Evolutionary conservation across 1,140 invertebrate species (phyloP).

Genomic region (Maniola jurtina): DNA sequence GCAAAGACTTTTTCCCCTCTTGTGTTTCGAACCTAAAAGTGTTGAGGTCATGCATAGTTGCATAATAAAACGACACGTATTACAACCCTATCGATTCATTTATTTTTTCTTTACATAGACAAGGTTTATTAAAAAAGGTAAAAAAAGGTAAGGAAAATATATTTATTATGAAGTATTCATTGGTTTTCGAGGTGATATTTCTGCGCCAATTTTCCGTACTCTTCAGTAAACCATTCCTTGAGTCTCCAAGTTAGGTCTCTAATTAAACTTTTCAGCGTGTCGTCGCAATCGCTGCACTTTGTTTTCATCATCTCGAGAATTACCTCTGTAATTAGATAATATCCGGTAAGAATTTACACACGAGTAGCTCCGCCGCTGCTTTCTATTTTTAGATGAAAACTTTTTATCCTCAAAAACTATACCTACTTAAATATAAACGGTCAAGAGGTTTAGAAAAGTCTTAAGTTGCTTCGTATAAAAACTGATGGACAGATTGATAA

Average conservation of each 20-base stretch:
- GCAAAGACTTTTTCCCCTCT: slow-evolving; percentile 46
- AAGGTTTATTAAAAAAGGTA: neutral
- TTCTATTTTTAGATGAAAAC: no score
- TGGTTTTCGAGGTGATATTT: neutral
- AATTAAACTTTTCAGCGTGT: neutral
- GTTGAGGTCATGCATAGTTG: slow-evolving; percentile 28
- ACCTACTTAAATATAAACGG: no score
- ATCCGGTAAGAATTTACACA: no score
- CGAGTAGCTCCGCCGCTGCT: no score
- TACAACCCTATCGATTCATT: neutral
- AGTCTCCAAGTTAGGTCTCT: neutral
- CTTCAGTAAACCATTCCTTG: neutral
- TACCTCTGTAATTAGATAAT: neutral
- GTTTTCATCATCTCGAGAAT: neutral
- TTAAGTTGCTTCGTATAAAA: no score
- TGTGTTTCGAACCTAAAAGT: slow-evolving; percentile 29
- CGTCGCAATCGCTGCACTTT: neutral
- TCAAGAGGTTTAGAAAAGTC: no score
- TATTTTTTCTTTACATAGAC: neutral
- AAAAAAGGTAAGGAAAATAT: neutral
- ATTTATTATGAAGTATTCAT: neutral
- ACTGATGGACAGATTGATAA: no score
- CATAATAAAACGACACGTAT: slow-evolving; percentile 19
- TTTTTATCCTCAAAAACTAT: no score
- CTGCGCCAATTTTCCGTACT: neutral